Evolutionary conservation across 2,113 vertebrate genomes (phyloP), one percentile per base, ranked within the genome.

Genomic region (Scartelaos histophorus): DNA sequence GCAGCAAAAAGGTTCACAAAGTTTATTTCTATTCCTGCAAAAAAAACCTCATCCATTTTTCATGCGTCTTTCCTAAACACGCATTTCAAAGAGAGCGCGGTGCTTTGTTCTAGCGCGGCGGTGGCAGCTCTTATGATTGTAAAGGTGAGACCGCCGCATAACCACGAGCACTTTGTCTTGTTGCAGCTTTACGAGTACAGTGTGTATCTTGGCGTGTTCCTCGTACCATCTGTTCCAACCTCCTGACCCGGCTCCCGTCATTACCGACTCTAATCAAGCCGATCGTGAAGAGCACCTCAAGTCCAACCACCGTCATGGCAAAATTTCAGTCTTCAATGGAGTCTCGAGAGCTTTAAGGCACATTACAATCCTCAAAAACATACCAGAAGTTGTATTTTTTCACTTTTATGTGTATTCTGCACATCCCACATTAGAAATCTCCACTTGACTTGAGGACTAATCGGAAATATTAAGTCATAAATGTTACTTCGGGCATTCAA

Each of bases 121-220:
- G 25, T 46, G 25, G 6, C 43, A 22, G 56, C 6, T 10, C 24
- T 53, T n/a, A 69, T 68, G 24, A 66, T 69, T 61, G 49, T 13
- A 57, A 73, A 65, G 24, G 46, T 38, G 17, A 43, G 25, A 35
- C 46, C 38, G 56, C 57, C 29, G 46, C 3, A 6, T 65, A 45
- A 56, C 65, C 79, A 80, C 70, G 69, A 73, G 72, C 64, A 70
- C n/a, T 70, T 66, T 79, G 16, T 67, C 45, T 67, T 38, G 60
- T 54, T 61, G 21, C 7, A 62, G 29, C 45, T 34, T 38, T 19
- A 56, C 21, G 56, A 72, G 54, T 9, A 75, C 67, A 60, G 13
- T 1, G 2, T 45, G 43, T 61, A 17, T 64, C 34, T 62, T 25
- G 17, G 24, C 29, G 29, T 29, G 29, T 19, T 58, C 25, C 21